These are phyloP conservation scores for Dasyurus viverrinus DNA, from an alignment of 2,113 vertebrate species.

Conservation along the genomic window DNA sequence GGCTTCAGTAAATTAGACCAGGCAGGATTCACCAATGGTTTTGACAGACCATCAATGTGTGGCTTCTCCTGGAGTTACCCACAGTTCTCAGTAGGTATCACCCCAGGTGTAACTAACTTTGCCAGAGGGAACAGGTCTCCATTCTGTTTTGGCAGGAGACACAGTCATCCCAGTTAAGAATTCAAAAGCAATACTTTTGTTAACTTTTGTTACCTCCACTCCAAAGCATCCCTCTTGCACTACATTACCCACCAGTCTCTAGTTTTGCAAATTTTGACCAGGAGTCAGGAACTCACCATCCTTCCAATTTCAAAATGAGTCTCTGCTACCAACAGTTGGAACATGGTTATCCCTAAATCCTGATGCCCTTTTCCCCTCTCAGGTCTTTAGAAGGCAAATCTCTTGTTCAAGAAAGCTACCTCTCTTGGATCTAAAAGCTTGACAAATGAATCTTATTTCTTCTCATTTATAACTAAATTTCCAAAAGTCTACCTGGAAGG, in stretches of 20 bases:
- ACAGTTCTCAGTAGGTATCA: not conserved
- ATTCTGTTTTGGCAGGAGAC: not conserved
- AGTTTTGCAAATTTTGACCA: not conserved
- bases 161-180: not conserved
- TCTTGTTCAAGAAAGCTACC: not conserved
- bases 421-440: not conserved
- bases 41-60: not conserved
- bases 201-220: not conserved
- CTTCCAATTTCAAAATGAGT: not conserved
- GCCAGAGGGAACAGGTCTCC: not conserved
- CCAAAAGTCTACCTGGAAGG: not conserved
- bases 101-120: not conserved
- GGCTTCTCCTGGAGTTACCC: not conserved
- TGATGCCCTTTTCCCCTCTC: not conserved
- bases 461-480: not conserved
- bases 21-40: not conserved
- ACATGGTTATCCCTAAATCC: not conserved
- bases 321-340: not conserved
- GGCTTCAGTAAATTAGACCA: not conserved
- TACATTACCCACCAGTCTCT: not conserved
- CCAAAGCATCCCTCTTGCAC: not conserved
- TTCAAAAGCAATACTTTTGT: not conserved
- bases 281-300: not conserved
- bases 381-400: not conserved
- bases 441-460: not conserved